Base-by-base conservation (phyloP, 2,113 vertebrate genomes). In the Myanophis thanlyinensis region DNA sequence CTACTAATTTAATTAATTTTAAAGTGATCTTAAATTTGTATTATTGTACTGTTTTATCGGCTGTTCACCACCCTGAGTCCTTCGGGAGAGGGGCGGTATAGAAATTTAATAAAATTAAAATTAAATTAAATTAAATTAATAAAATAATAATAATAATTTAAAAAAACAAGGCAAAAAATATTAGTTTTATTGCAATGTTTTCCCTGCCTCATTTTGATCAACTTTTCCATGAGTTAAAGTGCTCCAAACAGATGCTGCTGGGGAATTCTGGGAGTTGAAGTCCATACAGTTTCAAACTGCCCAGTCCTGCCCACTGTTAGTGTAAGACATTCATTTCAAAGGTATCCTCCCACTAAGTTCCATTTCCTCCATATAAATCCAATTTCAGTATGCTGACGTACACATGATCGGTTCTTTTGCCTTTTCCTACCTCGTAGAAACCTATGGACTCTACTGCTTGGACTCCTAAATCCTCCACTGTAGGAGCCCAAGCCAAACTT, bases 351-450 rank as follows among this genome's bases (percentile, higher is more conserved):
- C 11, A 10, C 2, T 90, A 85, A 27, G 0, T 0, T 1, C 44
- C 2, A 53, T 89, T 1, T 44, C 47, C 40, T 54, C 56, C 93
- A 73, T 92, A 95, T 23, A 95, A 49, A 53, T 89, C 62, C 85
- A 95, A 25, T 62, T 95, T 93, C 40, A 92, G 20, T 1, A 94
- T 44, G 2, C 89, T 95, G 85, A 85, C 87, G 3, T 95, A 95
- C 35, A 94, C 93, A 0, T 91, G 89, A 53, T 93, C 91, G 0
- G 95, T 91, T 18, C 53, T 20, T 25, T 94, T 85, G 40, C 90
- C n/a, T 44, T 53, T 85, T 3, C 94, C 91, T 30, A 88, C 4
- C 1, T 93, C 56, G 89, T 96, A 97, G 8, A 97, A 92, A 89
- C 94, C 94, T 35, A 97, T 35, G 0, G 35, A 40, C 3, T 51